Evolutionary conservation across 2,888 invertebrate species (phyloP).

Genomic region (Caradrina clavipalpis): DNA sequence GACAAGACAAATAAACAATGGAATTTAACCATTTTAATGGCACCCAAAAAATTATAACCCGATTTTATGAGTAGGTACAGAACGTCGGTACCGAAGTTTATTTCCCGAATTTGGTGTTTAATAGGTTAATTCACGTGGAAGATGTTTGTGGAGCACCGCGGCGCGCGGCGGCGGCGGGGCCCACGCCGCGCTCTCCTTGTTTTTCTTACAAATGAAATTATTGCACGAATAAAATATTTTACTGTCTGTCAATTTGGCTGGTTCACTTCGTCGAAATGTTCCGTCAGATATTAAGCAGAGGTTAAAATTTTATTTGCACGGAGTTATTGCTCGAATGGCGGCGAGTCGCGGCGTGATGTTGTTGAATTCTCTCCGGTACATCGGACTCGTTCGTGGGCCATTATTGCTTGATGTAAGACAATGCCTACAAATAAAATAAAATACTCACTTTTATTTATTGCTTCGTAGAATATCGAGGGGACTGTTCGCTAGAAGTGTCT

Average conservation of each 20-base stretch:
- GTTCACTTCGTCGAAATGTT: constrained; percentile 80
- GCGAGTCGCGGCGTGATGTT: constrained; percentile 77
- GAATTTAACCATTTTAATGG: constrained; percentile 66
- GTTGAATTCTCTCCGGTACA: constrained; percentile 80
- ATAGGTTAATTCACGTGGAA: constrained; percentile 89
- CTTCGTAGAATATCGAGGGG: constrained; percentile 66
- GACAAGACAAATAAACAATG: constrained; percentile 52
- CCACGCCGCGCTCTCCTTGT: constrained; percentile 74
- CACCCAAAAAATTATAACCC: constrained; percentile 64
- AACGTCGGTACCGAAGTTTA: constrained; percentile 78
- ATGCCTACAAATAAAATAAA: constrained; percentile 85
- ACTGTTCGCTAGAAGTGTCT: constrained; percentile 66
- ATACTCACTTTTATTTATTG: constrained; percentile 80
- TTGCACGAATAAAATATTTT: constrained; percentile 90
- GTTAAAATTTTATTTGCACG: constrained; percentile 89
- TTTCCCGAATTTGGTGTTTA: constrained; percentile 83
- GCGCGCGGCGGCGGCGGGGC: constrained; percentile 39
- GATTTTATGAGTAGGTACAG: constrained; percentile 75
- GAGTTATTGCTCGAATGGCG: constrained; percentile 82
- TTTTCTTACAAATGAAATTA: constrained; percentile 90
- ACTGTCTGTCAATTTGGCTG: constrained; percentile 89
- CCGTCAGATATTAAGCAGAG: constrained; percentile 88
- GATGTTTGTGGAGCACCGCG: constrained; percentile 81
- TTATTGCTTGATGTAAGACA: constrained; percentile 85
- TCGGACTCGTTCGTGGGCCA: constrained; percentile 77